Percentiles rank a stretch among this genome's conserved stretches.
Conservation (phyloP, 2,113 vertebrate genomes). For the Sapajus apella region DNA sequence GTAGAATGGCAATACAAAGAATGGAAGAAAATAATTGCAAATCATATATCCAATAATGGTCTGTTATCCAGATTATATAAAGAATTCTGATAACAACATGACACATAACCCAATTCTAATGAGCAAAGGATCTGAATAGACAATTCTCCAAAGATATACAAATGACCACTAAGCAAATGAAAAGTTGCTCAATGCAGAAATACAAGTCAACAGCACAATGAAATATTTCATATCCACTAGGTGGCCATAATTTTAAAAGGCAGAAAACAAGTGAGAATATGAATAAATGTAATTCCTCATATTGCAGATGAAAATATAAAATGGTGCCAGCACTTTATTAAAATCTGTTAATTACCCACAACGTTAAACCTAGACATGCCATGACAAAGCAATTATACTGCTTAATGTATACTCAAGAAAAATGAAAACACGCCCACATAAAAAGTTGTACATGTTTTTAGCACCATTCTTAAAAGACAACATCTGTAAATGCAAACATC, state of each 20-base stretch:
- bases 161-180: background rate
- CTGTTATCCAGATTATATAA: background rate
- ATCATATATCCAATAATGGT: background rate
- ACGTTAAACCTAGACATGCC: background rate
- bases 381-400: background rate
- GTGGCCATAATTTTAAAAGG: background rate
- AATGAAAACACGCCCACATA: background rate
- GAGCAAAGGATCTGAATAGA: background rate
- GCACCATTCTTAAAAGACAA: background rate
- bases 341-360: background rate
- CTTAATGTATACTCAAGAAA: background rate
- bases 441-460: background rate
- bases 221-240: background rate
- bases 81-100: background rate
- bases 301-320: background rate
- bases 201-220: background rate
- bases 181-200: background rate
- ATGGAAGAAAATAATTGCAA: background rate
- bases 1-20: background rate
- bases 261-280: background rate
- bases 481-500: background rate
- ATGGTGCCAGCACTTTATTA: background rate
- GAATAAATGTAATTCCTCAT: background rate
- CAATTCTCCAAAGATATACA: slow-evolving; percentile 1
- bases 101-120: slow-evolving; percentile 1